Evolutionary conservation across 2,888 invertebrate genomes (phyloP).

Genomic region (Liopterus haemorrhoidalis): DNA sequence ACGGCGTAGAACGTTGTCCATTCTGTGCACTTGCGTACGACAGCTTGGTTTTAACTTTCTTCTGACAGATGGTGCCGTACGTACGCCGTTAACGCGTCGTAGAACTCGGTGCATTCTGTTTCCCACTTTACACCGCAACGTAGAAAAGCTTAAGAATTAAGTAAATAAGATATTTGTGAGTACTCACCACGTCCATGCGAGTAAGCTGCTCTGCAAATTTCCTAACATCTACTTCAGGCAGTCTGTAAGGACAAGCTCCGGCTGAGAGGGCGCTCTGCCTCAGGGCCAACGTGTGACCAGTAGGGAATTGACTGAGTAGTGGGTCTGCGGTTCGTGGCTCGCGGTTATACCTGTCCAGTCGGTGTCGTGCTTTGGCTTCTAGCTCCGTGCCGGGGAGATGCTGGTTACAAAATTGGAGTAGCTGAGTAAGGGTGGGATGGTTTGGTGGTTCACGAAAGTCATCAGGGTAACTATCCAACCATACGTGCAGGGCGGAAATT

Average conservation of each 20-base stretch:
- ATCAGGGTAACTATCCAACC: constrained; percentile 96
- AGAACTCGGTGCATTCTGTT: no score
- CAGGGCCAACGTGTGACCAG: constrained; percentile 41
- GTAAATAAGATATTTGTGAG: neutral
- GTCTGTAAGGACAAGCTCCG: constrained; percentile 56
- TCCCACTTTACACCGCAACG: no score
- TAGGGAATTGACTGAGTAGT: constrained; percentile 41
- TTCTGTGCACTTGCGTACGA: no score
- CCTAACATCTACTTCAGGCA: constrained; percentile 79
- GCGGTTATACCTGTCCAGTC: constrained; percentile 57
- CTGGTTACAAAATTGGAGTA: constrained; percentile 79
- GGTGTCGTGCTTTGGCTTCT: constrained; percentile 70
- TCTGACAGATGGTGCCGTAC: no score
- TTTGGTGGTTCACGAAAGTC: constrained; percentile 81
- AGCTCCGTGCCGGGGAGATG: constrained; percentile 80
- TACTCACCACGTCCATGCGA: constrained; percentile 82
- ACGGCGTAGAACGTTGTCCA: no score
- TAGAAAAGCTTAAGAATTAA: no score
- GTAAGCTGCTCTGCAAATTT: constrained; percentile 98
- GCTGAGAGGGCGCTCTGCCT: constrained; percentile 45
- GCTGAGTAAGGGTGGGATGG: constrained; percentile 71
- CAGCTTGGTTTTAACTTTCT: no score
- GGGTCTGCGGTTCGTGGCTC: constrained; percentile 56
- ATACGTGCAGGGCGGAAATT: constrained; percentile 87
- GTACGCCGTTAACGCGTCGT: no score